These are phyloP conservation scores for Ischnus inquisitorius DNA, from an alignment of 2,888 invertebrate genomes.

Conservation along the genomic window DNA sequence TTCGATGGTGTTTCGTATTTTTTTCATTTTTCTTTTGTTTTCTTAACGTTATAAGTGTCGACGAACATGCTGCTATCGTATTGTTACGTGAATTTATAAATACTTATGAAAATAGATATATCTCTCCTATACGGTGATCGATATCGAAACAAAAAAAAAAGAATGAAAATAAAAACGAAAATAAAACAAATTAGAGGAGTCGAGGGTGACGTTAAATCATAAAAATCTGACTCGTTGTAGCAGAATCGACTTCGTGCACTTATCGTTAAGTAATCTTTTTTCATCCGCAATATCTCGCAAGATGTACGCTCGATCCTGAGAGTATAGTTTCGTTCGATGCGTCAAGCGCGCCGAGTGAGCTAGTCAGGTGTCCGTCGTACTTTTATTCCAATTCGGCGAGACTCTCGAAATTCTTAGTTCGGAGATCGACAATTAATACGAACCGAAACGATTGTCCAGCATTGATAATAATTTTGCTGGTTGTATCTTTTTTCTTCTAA, in stretches of 20 bases:
- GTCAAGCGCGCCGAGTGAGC: not conserved
- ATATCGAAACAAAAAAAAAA: not conserved
- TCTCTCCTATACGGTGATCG: conserved; percentile 56
- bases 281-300: not conserved
- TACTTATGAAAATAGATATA: conserved; percentile 66
- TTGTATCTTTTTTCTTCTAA: not conserved
- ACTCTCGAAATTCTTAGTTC: no score
- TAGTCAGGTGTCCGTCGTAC: not conserved
- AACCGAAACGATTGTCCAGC: not conserved
- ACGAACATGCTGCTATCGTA: conserved; percentile 25
- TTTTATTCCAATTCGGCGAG: not conserved
- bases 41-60: conserved; percentile 22
- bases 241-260: conserved; percentile 45
- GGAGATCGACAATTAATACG: no score
- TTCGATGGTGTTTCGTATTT: conserved; percentile 22
- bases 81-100: conserved; percentile 56
- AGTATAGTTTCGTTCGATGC: not conserved
- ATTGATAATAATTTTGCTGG: not conserved
- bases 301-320: not conserved
- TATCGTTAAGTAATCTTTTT: conserved; percentile 25
- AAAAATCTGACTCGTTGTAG: conserved; percentile 32
- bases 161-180: conserved; percentile 30
- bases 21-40: not conserved
- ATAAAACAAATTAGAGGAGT: conserved; percentile 21
- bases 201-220: conserved; percentile 23